Conservation (phyloP, 2,797 vertebrate genomes). For the Dallia pectoralis region DNA sequence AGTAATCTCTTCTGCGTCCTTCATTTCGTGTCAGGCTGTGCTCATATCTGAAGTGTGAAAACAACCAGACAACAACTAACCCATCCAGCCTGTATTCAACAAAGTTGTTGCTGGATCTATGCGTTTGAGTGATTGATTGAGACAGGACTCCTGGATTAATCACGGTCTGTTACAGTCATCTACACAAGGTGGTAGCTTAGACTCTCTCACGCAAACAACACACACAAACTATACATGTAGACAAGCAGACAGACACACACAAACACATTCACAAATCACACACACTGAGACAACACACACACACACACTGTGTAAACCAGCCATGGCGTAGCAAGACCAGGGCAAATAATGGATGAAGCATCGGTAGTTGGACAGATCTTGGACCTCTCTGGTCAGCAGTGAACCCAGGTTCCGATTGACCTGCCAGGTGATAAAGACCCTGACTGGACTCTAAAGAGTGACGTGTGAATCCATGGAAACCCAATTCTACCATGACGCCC, state of each 20-base stretch:
- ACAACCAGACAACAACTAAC: background rate
- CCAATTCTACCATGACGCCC: background rate
- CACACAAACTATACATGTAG: background rate
- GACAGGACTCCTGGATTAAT: constrained; percentile 38
- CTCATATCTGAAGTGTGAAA: background rate
- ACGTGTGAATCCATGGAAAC: background rate
- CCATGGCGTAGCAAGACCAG: constrained; percentile 8
- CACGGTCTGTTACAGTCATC: background rate
- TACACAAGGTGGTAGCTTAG: background rate
- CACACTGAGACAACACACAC: rapidly evolving
- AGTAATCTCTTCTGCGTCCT: background rate
- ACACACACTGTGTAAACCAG: constrained; percentile 29
- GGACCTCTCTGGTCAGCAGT: constrained; percentile 54
- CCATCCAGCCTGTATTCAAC: background rate
- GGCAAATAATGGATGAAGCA: constrained; percentile 48
- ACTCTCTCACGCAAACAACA: background rate
- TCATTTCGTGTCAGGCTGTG: background rate
- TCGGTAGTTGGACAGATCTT: constrained; percentile 35
- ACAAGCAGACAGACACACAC: background rate
- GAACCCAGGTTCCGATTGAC: constrained; percentile 58
- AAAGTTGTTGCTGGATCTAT: background rate
- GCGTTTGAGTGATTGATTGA: constrained; percentile 35
- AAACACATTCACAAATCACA: background rate
- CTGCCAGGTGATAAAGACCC: constrained; percentile 58
- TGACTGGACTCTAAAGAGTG: background rate